Percentiles rank a stretch among this genome's conserved stretches.
These are phyloP conservation scores for Parnassius apollo DNA, from an alignment of 2,888 invertebrate species.

Conservation along the genomic window DNA sequence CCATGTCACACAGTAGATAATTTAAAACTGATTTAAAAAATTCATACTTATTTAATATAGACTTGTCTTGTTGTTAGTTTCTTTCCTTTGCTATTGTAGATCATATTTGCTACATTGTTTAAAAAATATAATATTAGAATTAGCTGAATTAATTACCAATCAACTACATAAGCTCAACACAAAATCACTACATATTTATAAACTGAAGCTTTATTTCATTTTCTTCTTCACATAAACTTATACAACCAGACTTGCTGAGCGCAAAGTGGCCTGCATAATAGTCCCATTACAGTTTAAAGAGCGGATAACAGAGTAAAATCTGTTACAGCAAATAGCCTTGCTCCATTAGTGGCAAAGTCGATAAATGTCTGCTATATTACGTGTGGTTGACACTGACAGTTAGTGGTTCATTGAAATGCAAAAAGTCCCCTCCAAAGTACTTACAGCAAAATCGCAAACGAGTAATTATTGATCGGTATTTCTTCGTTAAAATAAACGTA, in stretches of 20 bases:
- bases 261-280: constrained; percentile 35
- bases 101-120: too few relatives aligned
- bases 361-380: constrained; percentile 49
- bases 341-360: constrained; percentile 55
- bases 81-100: too few relatives aligned
- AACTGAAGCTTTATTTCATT: constrained; percentile 15
- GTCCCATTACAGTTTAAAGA: constrained; percentile 49
- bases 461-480: too few relatives aligned
- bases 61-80: too few relatives aligned
- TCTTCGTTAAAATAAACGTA: too few relatives aligned
- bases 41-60: too few relatives aligned
- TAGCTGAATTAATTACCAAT: too few relatives aligned
- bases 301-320: constrained; percentile 53
- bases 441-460: too few relatives aligned
- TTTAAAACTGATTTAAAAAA: too few relatives aligned
- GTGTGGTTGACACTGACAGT: constrained; percentile 25
- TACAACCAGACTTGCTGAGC: constrained; percentile 18
- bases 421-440: constrained; percentile 1
- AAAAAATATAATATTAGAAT: too few relatives aligned
- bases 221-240: constrained; percentile 24
- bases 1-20: too few relatives aligned
- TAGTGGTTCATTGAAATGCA: constrained; percentile 18
- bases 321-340: constrained; percentile 55
- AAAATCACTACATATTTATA: constrained; percentile 5
- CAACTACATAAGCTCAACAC: background rate